A percentile compares a stretch with the other conserved stretches of the same genome.
Evolutionary conservation across 2,797 vertebrate species (phyloP).

Genomic region (Sardinella longiceps): DNA sequence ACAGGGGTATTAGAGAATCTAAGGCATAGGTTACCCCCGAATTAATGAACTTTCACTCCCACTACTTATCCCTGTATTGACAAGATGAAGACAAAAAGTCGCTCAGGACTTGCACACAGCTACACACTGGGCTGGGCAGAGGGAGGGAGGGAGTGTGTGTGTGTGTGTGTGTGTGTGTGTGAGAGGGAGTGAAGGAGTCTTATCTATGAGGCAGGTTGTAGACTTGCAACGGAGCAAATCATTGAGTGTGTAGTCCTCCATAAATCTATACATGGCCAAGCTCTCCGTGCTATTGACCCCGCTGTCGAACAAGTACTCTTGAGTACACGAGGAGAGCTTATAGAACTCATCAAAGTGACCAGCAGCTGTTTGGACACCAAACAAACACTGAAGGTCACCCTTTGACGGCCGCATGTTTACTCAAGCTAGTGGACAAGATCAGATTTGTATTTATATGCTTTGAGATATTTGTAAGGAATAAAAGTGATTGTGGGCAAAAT

Average conservation of each 20-base stretch:
- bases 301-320: background rate
- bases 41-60: slow-evolving; percentile 72
- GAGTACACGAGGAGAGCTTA: background rate
- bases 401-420: too few relatives aligned
- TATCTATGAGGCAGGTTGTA: slow-evolving; percentile 66
- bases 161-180: background rate
- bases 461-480: too few relatives aligned
- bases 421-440: too few relatives aligned
- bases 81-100: slow-evolving; percentile 65
- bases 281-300: slow-evolving; percentile 51
- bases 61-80: slow-evolving; percentile 70
- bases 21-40: slow-evolving; percentile 66
- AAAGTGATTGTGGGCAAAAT: too few relatives aligned
- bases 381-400: background rate
- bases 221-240: slow-evolving; percentile 58
- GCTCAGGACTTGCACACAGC: slow-evolving; percentile 52
- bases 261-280: slow-evolving; percentile 50
- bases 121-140: background rate
- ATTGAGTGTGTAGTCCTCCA: slow-evolving; percentile 26
- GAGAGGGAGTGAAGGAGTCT: slow-evolving; percentile 33
- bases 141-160: background rate
- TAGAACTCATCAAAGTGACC: background rate
- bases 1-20: slow-evolving; percentile 61
- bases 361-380: background rate
- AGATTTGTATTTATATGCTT: too few relatives aligned